Evolutionary conservation across 2,797 vertebrate genomes (phyloP), one percentile per base, ranked within the genome.

Genomic region (Cossypha dichroa): DNA sequence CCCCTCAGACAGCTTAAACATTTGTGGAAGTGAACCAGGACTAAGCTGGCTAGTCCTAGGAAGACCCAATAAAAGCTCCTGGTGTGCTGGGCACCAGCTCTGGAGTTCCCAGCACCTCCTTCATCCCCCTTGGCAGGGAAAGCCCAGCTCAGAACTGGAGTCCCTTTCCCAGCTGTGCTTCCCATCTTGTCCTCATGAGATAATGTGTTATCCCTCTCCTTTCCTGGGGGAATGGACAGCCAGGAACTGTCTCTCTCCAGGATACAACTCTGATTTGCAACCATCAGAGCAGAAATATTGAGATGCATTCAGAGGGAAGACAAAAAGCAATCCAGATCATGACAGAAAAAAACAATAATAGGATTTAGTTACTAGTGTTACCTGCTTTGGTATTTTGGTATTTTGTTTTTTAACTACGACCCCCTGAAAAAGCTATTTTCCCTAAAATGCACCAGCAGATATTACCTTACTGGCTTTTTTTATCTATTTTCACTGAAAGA

Each of bases 51-150:
- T 58, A 60, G 33, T 11, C 9, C 40, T 36, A 15, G 20, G 34
- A 93, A 63, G 16, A 55, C 13, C 9, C 78, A 77, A 15, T 13
- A 40, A 54, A 52, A 82, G 9, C 26, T 45, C 15, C 43, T 59
- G 77, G 3, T 0, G 1, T 1, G 1, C 21, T 66, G 63, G 28
- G n/a, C 9, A 36, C 16, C 46, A 48, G 46, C 46, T 85, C 51
- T 67, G 48, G 36, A 2, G 0, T 10, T 59, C 18, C 55, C 72
- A 59, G 23, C 10, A 28, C 1, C 5, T 77, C 22, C 15, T 85
- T 49, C 8, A 1, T 36, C 14, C 19, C 16, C n/a, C 4, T 20
- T 28, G 22, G 14, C 0, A 0, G 13, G 33, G 10, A 22, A 67
- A 76, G 33, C 23, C 29, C 33, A 72, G 29, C 16, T 23, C n/a